Evolutionary conservation across 2,797 vertebrate species (phyloP), one percentile per base, ranked within the genome.

Genomic region (Danio jaintianensis): DNA sequence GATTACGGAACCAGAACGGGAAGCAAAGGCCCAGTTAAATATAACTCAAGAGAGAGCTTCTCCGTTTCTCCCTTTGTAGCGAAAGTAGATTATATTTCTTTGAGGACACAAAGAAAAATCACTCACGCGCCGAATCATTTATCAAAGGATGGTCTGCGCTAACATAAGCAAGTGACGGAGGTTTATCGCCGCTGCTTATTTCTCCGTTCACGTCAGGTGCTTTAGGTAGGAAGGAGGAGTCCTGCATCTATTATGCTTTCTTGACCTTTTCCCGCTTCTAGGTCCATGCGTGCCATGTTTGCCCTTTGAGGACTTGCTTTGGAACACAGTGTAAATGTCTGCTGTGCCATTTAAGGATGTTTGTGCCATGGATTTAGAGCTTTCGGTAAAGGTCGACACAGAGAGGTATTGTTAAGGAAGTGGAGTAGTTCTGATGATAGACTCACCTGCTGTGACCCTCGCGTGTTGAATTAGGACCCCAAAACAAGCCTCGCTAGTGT

Each of bases 291-390:
- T 80, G 82, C 69, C 70, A 78, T 73, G 68, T 74, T 72, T 83
- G 85, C 83, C 87, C 84, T 86, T 86, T 85, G 64, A 83, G 68
- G 76, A 61, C 79, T 61, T 75, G 66, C 78, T 86, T 78, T 67
- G 55, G 53, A 80, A 59, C 68, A 50, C 75, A 61, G 78, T 84
- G 85, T 84, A 86, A 86, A 85, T 84, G 81, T 83, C 80, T 79
- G 56, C 56, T 36, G 67, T 69, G 74, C 83, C 79, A 75, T 84
- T 85, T 81, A 62, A 61, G 68, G 62, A 74, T 85, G 82, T 85
- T 84, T 87, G 84, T 85, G 77, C 56, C 58, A 79, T 45, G 61
- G 68, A 79, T 85, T 87, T 84, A 84, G 79, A 81, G 78, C 79
- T 72, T 80, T 73, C 29, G 22, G 53, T 81, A 83, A 85, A 79